phyloP scores from a whole-genome alignment of 2,113 vertebrate genomes.

The Cyprinodon tularosa region DNA sequence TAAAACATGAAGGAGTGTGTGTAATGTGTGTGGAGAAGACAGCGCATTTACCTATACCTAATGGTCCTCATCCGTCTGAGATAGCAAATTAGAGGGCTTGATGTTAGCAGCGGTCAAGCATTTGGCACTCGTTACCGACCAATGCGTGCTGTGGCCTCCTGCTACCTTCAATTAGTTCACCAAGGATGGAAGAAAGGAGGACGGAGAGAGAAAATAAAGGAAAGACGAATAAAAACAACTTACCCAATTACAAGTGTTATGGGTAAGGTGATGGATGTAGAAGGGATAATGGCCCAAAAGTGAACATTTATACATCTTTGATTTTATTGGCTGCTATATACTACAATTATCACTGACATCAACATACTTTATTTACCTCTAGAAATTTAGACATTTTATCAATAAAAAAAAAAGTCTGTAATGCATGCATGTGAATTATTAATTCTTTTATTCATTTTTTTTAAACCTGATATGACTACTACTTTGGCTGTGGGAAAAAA shows the following conservation, averaged over 20 bases:
- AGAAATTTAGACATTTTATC: too few species aligned
- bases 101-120: constrained; percentile 59
- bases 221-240: constrained; percentile 66
- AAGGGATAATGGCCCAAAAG: neutral
- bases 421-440: too few species aligned
- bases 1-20: neutral
- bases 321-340: neutral
- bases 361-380: too few species aligned
- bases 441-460: too few species aligned
- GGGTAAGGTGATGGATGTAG: constrained; percentile 13
- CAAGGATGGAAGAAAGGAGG: constrained; percentile 48
- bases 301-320: neutral
- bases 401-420: neutral
- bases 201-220: constrained; percentile 37
- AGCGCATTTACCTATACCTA: constrained; percentile 65
- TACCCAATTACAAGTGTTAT: constrained; percentile 55
- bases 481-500: too few species aligned
- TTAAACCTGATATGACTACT: too few species aligned
- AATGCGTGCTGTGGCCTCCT: constrained; percentile 65
- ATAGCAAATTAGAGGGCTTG: constrained; percentile 76
- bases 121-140: constrained; percentile 66
- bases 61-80: constrained; percentile 73
- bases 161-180: constrained; percentile 75
- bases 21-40: constrained; percentile 35
- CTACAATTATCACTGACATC: neutral